These are phyloP conservation scores for Pongo abelii DNA, from an alignment of 2,113 vertebrate genomes.

Conservation along the genomic window DNA sequence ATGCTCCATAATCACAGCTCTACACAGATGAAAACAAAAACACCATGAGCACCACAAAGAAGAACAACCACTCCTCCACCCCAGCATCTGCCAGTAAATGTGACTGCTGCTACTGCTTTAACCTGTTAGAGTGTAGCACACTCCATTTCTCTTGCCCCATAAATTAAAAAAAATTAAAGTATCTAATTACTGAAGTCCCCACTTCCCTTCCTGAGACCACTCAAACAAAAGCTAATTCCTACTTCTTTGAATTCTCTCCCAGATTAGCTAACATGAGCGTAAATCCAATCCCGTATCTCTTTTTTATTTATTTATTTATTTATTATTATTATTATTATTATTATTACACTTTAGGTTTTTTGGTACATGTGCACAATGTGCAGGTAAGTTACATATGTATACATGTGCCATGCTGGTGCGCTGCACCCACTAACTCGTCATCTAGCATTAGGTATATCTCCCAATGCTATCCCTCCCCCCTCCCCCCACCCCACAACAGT, in stretches of 20 bases:
- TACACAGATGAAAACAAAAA: not conserved
- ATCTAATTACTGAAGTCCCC: not conserved
- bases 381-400: too few species aligned
- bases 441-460: too few species aligned
- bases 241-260: not conserved
- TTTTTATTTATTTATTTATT: not conserved
- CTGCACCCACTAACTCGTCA: too few species aligned
- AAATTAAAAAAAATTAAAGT: not conserved
- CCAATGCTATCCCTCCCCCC: too few species aligned
- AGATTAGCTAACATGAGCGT: not conserved
- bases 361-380: too few species aligned
- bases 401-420: too few species aligned
- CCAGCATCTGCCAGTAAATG: not conserved
- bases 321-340: too few species aligned
- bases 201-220: not conserved
- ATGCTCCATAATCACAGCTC: not conserved
- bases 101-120: not conserved
- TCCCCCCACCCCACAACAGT: too few species aligned
- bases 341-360: too few species aligned
- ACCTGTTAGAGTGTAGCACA: not conserved
- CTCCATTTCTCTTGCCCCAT: not conserved
- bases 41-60: not conserved
- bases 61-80: fast-evolving
- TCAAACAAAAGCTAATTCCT: not conserved
- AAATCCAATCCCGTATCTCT: not conserved